Evolutionary conservation across 2,113 vertebrate genomes (phyloP).

Genomic region (Pyxicephalus adspersus): DNA sequence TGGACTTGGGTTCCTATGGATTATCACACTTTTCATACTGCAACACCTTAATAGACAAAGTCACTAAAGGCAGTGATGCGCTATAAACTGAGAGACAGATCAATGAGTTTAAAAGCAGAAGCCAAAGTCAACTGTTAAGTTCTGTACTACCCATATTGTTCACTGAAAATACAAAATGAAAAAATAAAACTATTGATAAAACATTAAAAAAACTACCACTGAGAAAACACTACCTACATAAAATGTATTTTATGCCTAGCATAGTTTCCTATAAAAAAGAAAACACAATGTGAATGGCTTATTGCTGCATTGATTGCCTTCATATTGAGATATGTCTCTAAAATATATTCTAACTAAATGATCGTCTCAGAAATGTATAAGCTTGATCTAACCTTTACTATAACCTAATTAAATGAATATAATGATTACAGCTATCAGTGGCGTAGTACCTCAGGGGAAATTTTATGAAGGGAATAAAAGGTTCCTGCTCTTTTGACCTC

Average conservation of each 20-base stretch:
- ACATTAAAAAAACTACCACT: too few relatives aligned
- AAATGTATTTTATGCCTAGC: not conserved
- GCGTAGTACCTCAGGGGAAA: not conserved
- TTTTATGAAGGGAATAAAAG: slow-evolving; percentile 1
- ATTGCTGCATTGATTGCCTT: not conserved
- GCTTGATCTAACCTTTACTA: not conserved
- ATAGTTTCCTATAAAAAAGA: not conserved
- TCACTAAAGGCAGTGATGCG: too few relatives aligned
- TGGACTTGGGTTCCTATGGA: too few relatives aligned
- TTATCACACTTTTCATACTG: too few relatives aligned
- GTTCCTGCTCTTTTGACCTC: slow-evolving; percentile 14
- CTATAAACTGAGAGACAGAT: too few relatives aligned
- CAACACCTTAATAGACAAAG: too few relatives aligned
- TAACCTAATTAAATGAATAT: not conserved
- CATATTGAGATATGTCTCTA: not conserved
- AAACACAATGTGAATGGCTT: not conserved
- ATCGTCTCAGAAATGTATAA: not conserved
- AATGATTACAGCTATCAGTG: slow-evolving; percentile 19
- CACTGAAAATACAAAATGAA: not conserved
- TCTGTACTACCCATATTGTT: too few relatives aligned
- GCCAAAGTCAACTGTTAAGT: too few relatives aligned
- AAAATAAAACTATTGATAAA: not conserved
- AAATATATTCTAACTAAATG: not conserved
- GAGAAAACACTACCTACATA: too few relatives aligned
- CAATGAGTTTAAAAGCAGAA: too few relatives aligned